These are phyloP conservation scores for Eustalomyia histrio DNA, from an alignment of 2,888 invertebrate species.

Conservation along the genomic window DNA sequence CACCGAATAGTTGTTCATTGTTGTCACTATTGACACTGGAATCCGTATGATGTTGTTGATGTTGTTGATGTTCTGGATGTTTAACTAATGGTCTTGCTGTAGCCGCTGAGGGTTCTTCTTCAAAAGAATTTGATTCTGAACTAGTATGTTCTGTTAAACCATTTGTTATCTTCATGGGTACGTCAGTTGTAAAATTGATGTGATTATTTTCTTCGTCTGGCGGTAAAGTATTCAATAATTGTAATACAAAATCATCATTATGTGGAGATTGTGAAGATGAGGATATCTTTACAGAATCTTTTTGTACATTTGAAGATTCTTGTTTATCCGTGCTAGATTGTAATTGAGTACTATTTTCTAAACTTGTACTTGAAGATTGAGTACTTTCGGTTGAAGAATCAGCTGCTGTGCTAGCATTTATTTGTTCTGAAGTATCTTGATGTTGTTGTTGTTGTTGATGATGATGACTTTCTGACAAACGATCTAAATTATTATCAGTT, in stretches of 20 bases:
- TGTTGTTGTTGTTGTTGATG: slow-evolving; percentile 44
- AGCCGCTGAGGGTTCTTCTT: slow-evolving; percentile 67
- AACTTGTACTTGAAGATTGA: slow-evolving; percentile 12
- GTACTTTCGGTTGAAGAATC: slow-evolving; percentile 17
- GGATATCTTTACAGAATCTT: slow-evolving; percentile 75
- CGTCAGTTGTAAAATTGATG: slow-evolving; percentile 74
- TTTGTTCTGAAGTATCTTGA: slow-evolving; percentile 8
- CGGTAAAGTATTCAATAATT: slow-evolving; percentile 73
- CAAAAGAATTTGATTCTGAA: slow-evolving; percentile 75
- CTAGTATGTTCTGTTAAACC: slow-evolving; percentile 69
- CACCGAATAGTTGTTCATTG: slow-evolving; percentile 68
- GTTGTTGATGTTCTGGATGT: slow-evolving; percentile 26
- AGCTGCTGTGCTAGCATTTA: not conserved
- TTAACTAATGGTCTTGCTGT: slow-evolving; percentile 49
- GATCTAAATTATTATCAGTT: not conserved
- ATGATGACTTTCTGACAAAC: slow-evolving; percentile 29
- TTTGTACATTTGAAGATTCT: slow-evolving; percentile 71
- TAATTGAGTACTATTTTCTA: slow-evolving; percentile 41
- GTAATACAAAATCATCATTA: slow-evolving; percentile 76
- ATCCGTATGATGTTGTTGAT: slow-evolving; percentile 6
- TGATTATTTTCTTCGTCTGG: slow-evolving; percentile 67
- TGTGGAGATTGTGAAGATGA: slow-evolving; percentile 72
- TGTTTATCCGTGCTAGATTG: slow-evolving; percentile 69
- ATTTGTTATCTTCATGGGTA: slow-evolving; percentile 75
- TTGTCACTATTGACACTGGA: not conserved